These are phyloP conservation scores for Baronia brevicornis DNA, from an alignment of 2,888 invertebrate species.

Conservation along the genomic window DNA sequence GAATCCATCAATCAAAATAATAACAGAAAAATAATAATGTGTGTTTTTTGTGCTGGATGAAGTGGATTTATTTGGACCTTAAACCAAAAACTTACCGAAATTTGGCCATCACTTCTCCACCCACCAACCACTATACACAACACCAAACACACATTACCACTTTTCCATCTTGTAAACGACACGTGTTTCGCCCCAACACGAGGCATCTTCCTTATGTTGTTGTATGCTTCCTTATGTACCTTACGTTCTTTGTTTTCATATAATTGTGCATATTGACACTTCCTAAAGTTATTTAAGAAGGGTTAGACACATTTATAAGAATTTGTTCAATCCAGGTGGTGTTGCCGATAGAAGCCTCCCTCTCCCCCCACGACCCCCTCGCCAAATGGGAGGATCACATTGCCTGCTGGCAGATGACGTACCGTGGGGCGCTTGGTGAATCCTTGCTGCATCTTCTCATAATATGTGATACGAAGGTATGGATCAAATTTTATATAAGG, in stretches of 20 bases:
- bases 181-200: too few relatives aligned
- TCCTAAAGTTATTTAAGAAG: not conserved
- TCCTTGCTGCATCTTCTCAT: conserved; percentile 95
- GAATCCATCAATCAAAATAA: too few relatives aligned
- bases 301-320: not conserved
- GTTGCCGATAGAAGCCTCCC: conserved; percentile 90
- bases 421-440: conserved; percentile 96
- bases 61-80: too few relatives aligned
- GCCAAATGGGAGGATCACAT: conserved; percentile 93
- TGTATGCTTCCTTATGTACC: too few relatives aligned
- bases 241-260: not conserved
- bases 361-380: conserved; percentile 89
- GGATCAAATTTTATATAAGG: not conserved
- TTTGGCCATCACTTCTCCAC: too few relatives aligned
- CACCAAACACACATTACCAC: too few relatives aligned
- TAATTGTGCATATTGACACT: not conserved
- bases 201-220: too few relatives aligned
- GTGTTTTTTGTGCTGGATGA: too few relatives aligned
- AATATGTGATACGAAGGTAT: conserved; percentile 91
- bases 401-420: conserved; percentile 98
- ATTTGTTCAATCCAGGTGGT: conserved; percentile 70
- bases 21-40: too few relatives aligned
- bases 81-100: too few relatives aligned
- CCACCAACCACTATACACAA: too few relatives aligned
- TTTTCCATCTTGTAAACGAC: too few relatives aligned